A percentile compares a stretch with the other conserved stretches of the same genome.
These are phyloP conservation scores for Drosophila subsilvestris DNA, from an alignment of 2,888 invertebrate genomes.

Conservation along the genomic window DNA sequence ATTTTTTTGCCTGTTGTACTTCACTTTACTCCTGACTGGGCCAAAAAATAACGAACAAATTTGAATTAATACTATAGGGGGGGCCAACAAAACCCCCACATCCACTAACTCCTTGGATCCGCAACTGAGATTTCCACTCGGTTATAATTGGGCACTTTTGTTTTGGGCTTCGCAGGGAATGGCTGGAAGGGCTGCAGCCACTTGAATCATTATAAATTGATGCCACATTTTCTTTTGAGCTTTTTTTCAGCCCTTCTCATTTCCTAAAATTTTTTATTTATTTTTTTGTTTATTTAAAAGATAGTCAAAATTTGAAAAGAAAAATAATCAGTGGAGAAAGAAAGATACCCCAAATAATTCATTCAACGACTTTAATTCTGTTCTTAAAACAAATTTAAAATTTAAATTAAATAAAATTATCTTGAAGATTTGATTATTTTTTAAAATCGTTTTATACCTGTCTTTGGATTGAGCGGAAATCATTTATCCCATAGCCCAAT, in stretches of 20 bases:
- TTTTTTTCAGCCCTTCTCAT: neutral
- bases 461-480: no score
- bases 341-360: no score
- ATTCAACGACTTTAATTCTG: no score
- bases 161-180: conserved; percentile 34
- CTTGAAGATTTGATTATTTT: no score
- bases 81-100: neutral
- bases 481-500: no score
- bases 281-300: conserved; percentile 26
- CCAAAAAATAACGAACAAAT: conserved; percentile 43
- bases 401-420: no score
- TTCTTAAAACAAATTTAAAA: no score
- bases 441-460: no score
- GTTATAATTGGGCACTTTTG: conserved; percentile 72
- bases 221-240: conserved; percentile 14
- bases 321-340: no score
- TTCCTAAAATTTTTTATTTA: conserved; percentile 13
- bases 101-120: conserved; percentile 48
- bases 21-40: conserved; percentile 62
- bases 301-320: conserved; percentile 2
- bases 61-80: conserved; percentile 27
- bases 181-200: conserved; percentile 14
- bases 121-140: conserved; percentile 55
- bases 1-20: conserved; percentile 48
- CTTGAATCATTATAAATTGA: conserved; percentile 41